Conservation (phyloP, 2,113 vertebrate genomes). For the Pelvicachromis taeniatus region DNA sequence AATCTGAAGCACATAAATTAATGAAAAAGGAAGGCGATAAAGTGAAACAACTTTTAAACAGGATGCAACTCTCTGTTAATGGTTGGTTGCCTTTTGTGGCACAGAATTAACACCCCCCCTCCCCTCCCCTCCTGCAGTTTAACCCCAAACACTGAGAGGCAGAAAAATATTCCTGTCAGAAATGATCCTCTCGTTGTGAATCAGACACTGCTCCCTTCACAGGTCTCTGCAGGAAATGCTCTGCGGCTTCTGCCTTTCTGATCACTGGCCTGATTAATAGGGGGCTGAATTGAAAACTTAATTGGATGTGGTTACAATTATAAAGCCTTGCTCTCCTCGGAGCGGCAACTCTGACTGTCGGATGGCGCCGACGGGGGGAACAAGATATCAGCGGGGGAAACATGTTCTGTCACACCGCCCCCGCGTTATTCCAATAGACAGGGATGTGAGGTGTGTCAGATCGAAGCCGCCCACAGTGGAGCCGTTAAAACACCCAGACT, state of each 20-base stretch:
- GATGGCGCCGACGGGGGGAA: not conserved
- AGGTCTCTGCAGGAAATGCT: slow-evolving; percentile 30
- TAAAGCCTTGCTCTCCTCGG: slow-evolving; percentile 29
- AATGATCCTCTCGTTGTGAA: not conserved
- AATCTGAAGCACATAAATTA: not conserved
- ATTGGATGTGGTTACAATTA: slow-evolving; percentile 70
- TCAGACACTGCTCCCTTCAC: not conserved
- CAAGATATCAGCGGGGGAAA: slow-evolving; percentile 39
- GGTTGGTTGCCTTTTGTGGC: not conserved
- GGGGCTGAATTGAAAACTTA: slow-evolving; percentile 60
- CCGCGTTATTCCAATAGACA: slow-evolving; percentile 15
- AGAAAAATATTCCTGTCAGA: not conserved
- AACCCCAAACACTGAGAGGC: not conserved
- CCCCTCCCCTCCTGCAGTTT: not conserved
- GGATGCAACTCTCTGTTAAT: not conserved
- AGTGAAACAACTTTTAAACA: not conserved
- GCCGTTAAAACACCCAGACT: slow-evolving; percentile 6
- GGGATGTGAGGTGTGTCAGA: slow-evolving; percentile 50
- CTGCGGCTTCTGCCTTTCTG: slow-evolving; percentile 31
- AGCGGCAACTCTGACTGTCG: slow-evolving; percentile 6
- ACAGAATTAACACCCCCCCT: not conserved
- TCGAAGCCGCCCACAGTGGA: slow-evolving; percentile 13
- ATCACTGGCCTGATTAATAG: slow-evolving; percentile 67
- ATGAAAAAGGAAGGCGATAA: not conserved
- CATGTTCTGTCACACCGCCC: slow-evolving; percentile 40